Conservation (phyloP, 2,113 vertebrate genomes). For the Etia nguti region DNA sequence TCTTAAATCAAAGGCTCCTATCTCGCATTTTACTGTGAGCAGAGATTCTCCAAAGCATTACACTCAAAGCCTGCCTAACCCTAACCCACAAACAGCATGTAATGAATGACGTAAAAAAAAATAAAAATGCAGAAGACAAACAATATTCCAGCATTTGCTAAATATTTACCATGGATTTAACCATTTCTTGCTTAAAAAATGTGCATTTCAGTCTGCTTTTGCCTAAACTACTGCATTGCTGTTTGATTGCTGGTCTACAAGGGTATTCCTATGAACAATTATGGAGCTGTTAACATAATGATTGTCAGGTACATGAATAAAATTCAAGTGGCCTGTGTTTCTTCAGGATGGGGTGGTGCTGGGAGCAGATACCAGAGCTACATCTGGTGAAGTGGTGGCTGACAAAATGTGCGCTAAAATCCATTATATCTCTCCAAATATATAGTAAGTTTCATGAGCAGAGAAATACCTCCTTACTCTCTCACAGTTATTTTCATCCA, state of each 20-base stretch:
- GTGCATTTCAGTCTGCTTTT: too few relatives aligned
- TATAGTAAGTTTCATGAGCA: slow-evolving; percentile 61
- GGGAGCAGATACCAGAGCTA: slow-evolving; percentile 74
- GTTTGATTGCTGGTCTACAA: rapidly evolving
- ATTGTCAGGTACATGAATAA: rapidly evolving
- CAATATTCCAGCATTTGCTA: too few relatives aligned
- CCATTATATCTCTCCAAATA: slow-evolving; percentile 75
- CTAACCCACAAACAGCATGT: too few relatives aligned
- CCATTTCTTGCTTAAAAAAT: too few relatives aligned
- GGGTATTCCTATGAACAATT: too few relatives aligned
- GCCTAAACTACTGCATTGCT: too few relatives aligned
- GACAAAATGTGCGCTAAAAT: slow-evolving; percentile 74
- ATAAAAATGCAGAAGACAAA: too few relatives aligned
- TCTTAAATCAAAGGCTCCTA: rapidly evolving
- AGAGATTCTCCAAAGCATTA: too few relatives aligned
- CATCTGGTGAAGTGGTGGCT: slow-evolving; percentile 67
- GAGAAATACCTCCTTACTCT: rapidly evolving
- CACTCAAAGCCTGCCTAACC: rapidly evolving
- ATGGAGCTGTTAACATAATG: not conserved
- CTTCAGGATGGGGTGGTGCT: slow-evolving; percentile 74
- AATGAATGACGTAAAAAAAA: too few relatives aligned
- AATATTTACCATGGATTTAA: too few relatives aligned
- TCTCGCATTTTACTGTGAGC: too few relatives aligned
- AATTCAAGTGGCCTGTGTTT: not conserved
- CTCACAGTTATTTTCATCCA: not conserved